A percentile compares a stretch with the other conserved stretches of the same genome.
Evolutionary conservation across 2,888 invertebrate genomes (phyloP).

Genomic region (Diarsia dahlii): DNA sequence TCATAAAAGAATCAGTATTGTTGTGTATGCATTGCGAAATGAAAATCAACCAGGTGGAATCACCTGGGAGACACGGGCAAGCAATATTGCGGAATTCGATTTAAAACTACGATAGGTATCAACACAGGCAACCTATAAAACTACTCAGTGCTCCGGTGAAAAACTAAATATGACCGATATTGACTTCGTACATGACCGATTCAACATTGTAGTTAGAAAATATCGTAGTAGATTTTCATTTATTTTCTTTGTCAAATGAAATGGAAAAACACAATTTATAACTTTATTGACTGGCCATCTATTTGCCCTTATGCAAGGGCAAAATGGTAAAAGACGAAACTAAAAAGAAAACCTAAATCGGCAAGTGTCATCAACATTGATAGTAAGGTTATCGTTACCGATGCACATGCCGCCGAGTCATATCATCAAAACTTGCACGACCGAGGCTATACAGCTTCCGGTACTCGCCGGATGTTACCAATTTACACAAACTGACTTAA

Average conservation of each 20-base stretch:
- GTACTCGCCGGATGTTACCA: conserved; percentile 79
- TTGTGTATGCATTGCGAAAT: conserved; percentile 77
- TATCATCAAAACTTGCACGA: conserved; percentile 78
- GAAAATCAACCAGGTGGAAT: conserved; percentile 78
- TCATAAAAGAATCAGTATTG: conserved; percentile 74
- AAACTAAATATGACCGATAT: conserved; percentile 50
- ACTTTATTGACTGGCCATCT: not conserved
- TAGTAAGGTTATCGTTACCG: conserved; percentile 6
- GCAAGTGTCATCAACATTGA: conserved; percentile 25
- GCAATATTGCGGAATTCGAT: conserved; percentile 86
- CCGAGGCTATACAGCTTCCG: conserved; percentile 69
- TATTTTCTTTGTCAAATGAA: conserved; percentile 34
- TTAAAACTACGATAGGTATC: conserved; percentile 81
- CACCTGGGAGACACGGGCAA: conserved; percentile 78
- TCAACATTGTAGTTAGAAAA: conserved; percentile 28
- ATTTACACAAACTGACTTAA: conserved; percentile 84
- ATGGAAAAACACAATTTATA: conserved; percentile 20
- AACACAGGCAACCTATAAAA: conserved; percentile 64
- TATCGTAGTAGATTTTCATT: conserved; percentile 10
- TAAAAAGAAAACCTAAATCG: not conserved
- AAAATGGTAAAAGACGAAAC: not conserved
- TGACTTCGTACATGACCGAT: conserved; percentile 40
- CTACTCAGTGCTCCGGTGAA: conserved; percentile 62
- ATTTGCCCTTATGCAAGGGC: not conserved
- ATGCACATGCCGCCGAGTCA: conserved; percentile 38